Conservation (phyloP, 2,888 invertebrate species). For the Coecobrya sp. region DNA sequence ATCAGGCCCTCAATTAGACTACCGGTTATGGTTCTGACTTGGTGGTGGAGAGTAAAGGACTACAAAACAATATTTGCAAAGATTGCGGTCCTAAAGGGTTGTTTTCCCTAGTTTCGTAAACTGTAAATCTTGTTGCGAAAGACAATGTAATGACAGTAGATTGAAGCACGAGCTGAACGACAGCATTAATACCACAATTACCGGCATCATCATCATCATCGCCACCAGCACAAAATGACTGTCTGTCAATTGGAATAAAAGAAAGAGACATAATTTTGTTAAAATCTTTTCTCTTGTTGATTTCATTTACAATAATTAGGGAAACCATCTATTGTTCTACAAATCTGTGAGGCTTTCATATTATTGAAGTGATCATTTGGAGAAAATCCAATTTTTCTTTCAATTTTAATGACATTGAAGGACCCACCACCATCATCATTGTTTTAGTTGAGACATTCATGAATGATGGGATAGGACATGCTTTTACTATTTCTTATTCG, state of each 20-base stretch:
- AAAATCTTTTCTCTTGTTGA: slow-evolving; percentile 52
- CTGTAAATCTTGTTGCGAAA: slow-evolving; percentile 38
- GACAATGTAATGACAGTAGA: background rate
- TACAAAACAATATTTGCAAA: background rate
- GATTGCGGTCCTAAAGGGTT: background rate
- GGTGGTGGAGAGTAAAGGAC: background rate
- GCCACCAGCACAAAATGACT: slow-evolving; percentile 36
- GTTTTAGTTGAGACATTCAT: background rate
- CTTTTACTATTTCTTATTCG: background rate
- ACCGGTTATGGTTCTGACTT: background rate
- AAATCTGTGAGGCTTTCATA: slow-evolving; percentile 21
- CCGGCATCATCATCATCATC: slow-evolving; percentile 6
- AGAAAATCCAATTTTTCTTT: slow-evolving; percentile 72
- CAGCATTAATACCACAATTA: slow-evolving; percentile 59
- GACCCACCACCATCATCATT: background rate
- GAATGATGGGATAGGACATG: background rate
- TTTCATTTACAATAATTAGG: slow-evolving; percentile 69
- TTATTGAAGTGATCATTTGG: slow-evolving; percentile 61
- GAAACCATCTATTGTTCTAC: slow-evolving; percentile 66
- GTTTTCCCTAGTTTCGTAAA: slow-evolving; percentile 16
- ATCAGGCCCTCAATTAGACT: background rate
- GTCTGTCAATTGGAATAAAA: background rate
- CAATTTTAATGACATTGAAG: background rate
- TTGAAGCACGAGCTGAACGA: slow-evolving; percentile 32
- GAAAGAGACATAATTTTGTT: slow-evolving; percentile 55